A percentile compares a stretch with the other conserved stretches of the same genome.
phyloP scores from a whole-genome alignment of 1,140 invertebrate genomes.

The Choristoneura fumiferana region DNA sequence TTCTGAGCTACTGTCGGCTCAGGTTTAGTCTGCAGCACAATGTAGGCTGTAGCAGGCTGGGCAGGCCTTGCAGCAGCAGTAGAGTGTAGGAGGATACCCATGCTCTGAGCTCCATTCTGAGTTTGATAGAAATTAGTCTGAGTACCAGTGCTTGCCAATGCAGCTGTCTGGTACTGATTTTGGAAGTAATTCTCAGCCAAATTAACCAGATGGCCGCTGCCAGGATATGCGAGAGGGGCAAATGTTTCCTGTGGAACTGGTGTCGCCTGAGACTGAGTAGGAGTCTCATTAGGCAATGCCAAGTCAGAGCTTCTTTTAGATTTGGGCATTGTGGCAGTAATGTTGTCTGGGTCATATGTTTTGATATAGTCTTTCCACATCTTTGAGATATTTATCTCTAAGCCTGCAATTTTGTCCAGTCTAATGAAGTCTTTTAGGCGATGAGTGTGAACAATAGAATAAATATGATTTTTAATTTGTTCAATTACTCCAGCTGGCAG shows the following conservation, averaged over 20 bases:
- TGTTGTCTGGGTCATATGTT: slow-evolving; percentile 76
- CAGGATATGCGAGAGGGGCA: slow-evolving; percentile 63
- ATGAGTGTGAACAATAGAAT: slow-evolving; percentile 77
- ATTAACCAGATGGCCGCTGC: slow-evolving; percentile 72
- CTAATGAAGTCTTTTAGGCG: slow-evolving; percentile 76
- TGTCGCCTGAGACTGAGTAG: slow-evolving; percentile 36
- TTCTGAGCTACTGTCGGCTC: slow-evolving; percentile 53
- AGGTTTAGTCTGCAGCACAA: slow-evolving; percentile 65
- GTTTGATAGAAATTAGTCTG: slow-evolving; percentile 66
- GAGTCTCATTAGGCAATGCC: slow-evolving; percentile 36
- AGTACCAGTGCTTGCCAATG: slow-evolving; percentile 46
- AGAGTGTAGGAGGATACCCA: slow-evolving; percentile 65
- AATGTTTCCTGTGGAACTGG: slow-evolving; percentile 50
- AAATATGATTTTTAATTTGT: slow-evolving; percentile 79
- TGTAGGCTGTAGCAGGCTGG: slow-evolving; percentile 59
- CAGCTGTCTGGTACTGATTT: slow-evolving; percentile 63
- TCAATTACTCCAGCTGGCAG: slow-evolving; percentile 75
- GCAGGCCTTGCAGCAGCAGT: slow-evolving; percentile 50
- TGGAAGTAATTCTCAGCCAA: slow-evolving; percentile 76
- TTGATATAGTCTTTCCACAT: slow-evolving; percentile 80
- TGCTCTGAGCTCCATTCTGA: slow-evolving; percentile 59
- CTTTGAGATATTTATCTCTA: slow-evolving; percentile 80
- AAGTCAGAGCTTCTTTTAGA: slow-evolving; percentile 62
- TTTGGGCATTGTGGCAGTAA: slow-evolving; percentile 68
- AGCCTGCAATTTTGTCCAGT: slow-evolving; percentile 74